These are phyloP conservation scores for Dasyurus viverrinus DNA, from an alignment of 2,113 vertebrate species.

Conservation along the genomic window DNA sequence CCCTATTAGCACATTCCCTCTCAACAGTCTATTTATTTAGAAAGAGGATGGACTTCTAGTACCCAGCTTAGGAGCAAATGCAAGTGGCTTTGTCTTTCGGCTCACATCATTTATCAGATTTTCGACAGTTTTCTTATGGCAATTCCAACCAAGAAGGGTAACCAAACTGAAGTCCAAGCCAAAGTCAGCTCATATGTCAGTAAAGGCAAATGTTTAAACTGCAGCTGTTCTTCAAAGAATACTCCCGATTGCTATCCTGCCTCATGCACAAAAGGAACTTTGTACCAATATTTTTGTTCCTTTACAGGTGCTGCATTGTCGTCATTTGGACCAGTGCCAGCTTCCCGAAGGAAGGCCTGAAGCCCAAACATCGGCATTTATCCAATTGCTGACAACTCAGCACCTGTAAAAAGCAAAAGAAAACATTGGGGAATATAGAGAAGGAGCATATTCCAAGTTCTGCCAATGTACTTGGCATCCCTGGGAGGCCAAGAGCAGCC, in stretches of 20 bases:
- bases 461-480: rapidly evolving
- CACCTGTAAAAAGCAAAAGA: not conserved
- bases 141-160: not conserved
- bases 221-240: not conserved
- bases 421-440: rapidly evolving
- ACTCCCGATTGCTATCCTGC: not conserved
- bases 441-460: rapidly evolving
- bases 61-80: not conserved
- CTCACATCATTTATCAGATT: not conserved
- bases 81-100: not conserved
- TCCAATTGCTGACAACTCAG: not conserved
- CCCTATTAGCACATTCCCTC: rapidly evolving
- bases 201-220: rapidly evolving
- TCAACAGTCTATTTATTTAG: not conserved
- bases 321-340: not conserved
- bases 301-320: not conserved
- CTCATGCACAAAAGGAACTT: not conserved
- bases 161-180: not conserved
- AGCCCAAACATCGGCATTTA: conserved; percentile 24
- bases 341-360: conserved; percentile 27
- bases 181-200: rapidly evolving
- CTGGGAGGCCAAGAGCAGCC: not conserved
- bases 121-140: not conserved
- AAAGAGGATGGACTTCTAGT: too few species aligned
- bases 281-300: not conserved